Percentiles rank a stretch among this genome's conserved stretches.
Conservation (phyloP, 2,888 invertebrate species). For the Torymus texanus region DNA sequence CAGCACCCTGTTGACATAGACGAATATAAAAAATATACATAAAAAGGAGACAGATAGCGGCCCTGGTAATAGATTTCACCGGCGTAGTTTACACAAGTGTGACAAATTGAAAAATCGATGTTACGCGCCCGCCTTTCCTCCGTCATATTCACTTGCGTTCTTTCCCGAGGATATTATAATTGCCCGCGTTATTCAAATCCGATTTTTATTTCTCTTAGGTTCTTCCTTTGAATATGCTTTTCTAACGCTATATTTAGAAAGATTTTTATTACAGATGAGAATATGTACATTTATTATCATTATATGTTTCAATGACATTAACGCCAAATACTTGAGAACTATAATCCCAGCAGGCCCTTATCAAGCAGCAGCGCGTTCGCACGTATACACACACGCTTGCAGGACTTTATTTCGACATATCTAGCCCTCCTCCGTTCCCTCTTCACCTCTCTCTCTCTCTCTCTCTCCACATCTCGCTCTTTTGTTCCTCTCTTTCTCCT, state of each 20-base stretch:
- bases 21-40: constrained; percentile 63
- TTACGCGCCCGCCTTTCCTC: not conserved
- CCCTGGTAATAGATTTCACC: constrained; percentile 47
- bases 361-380: too few species aligned
- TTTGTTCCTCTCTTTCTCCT: constrained; percentile 28
- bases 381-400: too few species aligned
- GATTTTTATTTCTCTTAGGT: too few species aligned
- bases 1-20: constrained; percentile 59
- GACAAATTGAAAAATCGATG: constrained; percentile 57
- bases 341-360: too few species aligned
- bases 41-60: constrained; percentile 41
- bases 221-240: too few species aligned
- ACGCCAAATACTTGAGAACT: too few species aligned
- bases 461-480: constrained; percentile 25
- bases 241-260: too few species aligned
- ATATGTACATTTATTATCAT: too few species aligned
- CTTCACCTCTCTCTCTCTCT: not conserved
- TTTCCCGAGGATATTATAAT: constrained; percentile 28
- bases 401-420: not conserved
- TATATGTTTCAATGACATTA: too few species aligned
- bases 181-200: not conserved
- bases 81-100: constrained; percentile 46
- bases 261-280: too few species aligned
- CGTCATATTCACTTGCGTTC: not conserved
- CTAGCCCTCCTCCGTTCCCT: not conserved